Percentiles rank a stretch among this genome's conserved stretches.
Conservation (phyloP, 2,888 invertebrate genomes). For the Emmelina monodactyla region DNA sequence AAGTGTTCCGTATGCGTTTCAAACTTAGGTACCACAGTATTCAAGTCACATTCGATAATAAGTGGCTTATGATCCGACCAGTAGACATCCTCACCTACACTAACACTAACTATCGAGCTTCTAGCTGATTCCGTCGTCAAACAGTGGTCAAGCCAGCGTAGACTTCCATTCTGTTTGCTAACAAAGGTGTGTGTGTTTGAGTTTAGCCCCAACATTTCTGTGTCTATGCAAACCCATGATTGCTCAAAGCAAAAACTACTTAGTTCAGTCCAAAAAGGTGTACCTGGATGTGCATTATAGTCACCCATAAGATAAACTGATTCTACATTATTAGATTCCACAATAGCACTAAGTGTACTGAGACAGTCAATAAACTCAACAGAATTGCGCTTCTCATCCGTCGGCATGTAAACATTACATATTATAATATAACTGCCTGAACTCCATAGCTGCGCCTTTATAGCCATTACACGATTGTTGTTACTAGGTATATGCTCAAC, state of each 20-base stretch:
- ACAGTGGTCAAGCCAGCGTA: no score
- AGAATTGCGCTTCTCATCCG: neutral
- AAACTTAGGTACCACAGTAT: no score
- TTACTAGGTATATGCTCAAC: slow-evolving; percentile 5
- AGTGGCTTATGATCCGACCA: no score
- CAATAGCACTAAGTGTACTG: neutral
- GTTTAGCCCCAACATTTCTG: neutral
- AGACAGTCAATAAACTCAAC: slow-evolving; percentile 1
- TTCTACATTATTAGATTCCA: neutral
- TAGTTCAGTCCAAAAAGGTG: neutral
- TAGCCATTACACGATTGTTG: neutral
- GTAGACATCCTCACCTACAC: no score
- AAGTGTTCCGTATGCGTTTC: no score
- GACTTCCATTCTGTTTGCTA: no score
- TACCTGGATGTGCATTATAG: neutral
- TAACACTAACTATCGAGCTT: no score
- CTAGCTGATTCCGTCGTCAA: no score
- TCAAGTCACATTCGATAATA: no score
- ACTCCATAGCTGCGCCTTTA: neutral
- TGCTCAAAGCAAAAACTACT: neutral
- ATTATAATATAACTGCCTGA: neutral
- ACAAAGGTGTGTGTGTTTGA: no score
- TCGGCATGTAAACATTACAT: slow-evolving; percentile 2
- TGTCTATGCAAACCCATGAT: neutral
- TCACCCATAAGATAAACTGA: slow-evolving; percentile 1